These are phyloP conservation scores for Lepeophtheirus nordmannii DNA, from an alignment of 2,888 invertebrate genomes.

Conservation along the genomic window DNA sequence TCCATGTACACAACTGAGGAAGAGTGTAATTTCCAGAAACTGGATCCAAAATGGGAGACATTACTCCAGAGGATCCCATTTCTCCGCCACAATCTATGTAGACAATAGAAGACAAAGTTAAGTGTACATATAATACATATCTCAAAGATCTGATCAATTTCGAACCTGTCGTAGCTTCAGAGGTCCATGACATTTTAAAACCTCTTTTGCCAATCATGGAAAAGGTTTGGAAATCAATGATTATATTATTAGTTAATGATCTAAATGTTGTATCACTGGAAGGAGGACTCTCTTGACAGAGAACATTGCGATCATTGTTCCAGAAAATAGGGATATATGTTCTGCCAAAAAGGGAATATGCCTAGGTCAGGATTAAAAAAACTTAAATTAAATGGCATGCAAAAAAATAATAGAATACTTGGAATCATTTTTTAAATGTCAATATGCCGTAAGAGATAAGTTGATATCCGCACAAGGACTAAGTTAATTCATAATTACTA, in stretches of 20 bases:
- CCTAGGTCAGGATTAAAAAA: too few relatives aligned
- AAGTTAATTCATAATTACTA: too few relatives aligned
- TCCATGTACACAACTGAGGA: neutral
- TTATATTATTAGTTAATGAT: neutral
- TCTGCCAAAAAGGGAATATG: too few relatives aligned
- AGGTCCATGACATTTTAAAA: neutral
- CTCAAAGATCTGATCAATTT: too few relatives aligned
- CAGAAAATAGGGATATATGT: too few relatives aligned
- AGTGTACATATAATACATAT: too few relatives aligned
- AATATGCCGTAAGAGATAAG: too few relatives aligned
- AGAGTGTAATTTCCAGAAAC: neutral
- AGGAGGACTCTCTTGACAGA: neutral
- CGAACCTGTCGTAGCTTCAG: neutral
- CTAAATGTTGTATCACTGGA: neutral
- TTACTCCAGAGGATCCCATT: neutral
- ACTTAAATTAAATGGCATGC: too few relatives aligned
- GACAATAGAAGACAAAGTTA: neutral
- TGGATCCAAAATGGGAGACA: neutral
- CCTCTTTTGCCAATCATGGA: neutral
- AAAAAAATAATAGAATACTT: too few relatives aligned
- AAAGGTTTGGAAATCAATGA: neutral
- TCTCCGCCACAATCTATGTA: neutral
- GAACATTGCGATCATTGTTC: neutral
- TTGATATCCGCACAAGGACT: too few relatives aligned
- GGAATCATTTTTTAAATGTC: too few relatives aligned